phyloP scores from a whole-genome alignment of 2,888 invertebrate species.

The Melolontha melolontha region DNA sequence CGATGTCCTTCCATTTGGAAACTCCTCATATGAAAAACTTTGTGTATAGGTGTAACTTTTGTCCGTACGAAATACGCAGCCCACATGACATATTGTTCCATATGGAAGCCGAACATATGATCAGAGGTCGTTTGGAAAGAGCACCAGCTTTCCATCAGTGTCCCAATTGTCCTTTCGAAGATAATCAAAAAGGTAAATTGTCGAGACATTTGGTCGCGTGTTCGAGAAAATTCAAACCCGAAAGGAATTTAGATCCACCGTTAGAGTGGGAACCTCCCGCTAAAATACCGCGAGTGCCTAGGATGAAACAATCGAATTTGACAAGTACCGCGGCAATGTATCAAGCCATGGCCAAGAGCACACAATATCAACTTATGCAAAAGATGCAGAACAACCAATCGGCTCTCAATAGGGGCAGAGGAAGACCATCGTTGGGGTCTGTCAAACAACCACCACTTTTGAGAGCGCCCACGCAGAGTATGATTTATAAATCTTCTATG shows the following conservation, averaged over 20 bases:
- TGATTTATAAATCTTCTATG: conserved; percentile 77
- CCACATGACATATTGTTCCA: conserved; percentile 91
- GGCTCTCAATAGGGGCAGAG: conserved; percentile 61
- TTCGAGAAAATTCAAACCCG: conserved; percentile 89
- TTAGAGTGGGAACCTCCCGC: conserved; percentile 94
- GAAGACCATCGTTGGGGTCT: conserved; percentile 58
- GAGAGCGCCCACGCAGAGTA: conserved; percentile 64
- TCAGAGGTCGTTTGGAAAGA: conserved; percentile 84
- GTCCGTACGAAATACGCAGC: conserved; percentile 82
- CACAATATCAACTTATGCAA: conserved; percentile 61
- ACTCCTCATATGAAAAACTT: conserved; percentile 92
- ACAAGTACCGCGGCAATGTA: conserved; percentile 62
- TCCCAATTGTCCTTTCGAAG: conserved; percentile 93
- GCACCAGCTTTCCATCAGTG: conserved; percentile 92
- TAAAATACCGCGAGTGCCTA: conserved; percentile 83
- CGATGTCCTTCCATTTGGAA: conserved; percentile 88
- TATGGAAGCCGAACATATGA: conserved; percentile 91
- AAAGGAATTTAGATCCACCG: conserved; percentile 87
- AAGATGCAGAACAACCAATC: conserved; percentile 57
- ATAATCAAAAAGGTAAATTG: conserved; percentile 91
- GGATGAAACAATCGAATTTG: conserved; percentile 62
- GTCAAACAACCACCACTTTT: conserved; percentile 54
- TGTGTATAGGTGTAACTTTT: conserved; percentile 82
- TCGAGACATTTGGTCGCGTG: conserved; percentile 90
- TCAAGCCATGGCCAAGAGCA: conserved; percentile 66